Evolutionary conservation across 2,113 vertebrate genomes (phyloP).

Genomic region (Ahaetulla prasina): DNA sequence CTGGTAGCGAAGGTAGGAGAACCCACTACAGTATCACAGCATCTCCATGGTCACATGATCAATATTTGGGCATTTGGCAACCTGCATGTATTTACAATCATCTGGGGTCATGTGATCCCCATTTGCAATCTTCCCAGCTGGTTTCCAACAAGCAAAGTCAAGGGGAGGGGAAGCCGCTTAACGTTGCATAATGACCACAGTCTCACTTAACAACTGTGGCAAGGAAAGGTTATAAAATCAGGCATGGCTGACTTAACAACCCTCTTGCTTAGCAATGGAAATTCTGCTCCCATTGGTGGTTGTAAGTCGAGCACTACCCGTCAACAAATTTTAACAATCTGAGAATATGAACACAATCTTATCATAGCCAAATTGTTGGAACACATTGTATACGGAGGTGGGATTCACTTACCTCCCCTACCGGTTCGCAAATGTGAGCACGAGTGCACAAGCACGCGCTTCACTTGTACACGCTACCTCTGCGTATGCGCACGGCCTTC

Average conservation of each 20-base stretch:
- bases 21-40: background rate
- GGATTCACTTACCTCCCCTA: too few species aligned
- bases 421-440: too few species aligned
- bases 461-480: too few species aligned
- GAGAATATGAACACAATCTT: background rate
- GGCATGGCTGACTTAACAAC: background rate
- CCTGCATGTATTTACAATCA: background rate
- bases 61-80: background rate
- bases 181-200: background rate
- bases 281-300: background rate
- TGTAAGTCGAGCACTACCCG: background rate
- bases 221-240: background rate
- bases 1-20: too few species aligned
- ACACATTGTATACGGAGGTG: background rate
- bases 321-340: background rate
- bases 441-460: too few species aligned
- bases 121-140: background rate
- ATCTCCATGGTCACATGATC: background rate
- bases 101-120: background rate
- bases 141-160: background rate
- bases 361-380: background rate
- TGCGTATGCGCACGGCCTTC: too few species aligned
- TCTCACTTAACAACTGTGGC: background rate
- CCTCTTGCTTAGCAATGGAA: background rate
- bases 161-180: background rate